Conservation (phyloP, 2,888 invertebrate genomes). For the Drosophila buzzatii region DNA sequence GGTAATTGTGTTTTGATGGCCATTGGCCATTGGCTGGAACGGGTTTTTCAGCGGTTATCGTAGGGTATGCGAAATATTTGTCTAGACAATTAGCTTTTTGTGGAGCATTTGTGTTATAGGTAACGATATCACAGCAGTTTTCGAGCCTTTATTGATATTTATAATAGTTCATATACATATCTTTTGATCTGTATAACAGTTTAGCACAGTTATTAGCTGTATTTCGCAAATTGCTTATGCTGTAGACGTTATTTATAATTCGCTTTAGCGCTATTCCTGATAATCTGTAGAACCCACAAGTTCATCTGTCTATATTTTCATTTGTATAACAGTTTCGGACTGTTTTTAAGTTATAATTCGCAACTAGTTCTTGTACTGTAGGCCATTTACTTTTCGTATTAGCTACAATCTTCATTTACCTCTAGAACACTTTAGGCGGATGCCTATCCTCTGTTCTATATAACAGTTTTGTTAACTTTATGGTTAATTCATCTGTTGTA, state of each 20-base stretch:
- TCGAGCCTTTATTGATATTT: neutral
- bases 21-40: conserved; percentile 57
- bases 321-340: neutral
- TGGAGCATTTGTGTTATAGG: neutral
- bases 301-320: neutral
- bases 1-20: conserved; percentile 76
- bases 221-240: neutral
- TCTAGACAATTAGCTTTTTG: conserved; percentile 12
- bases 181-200: neutral
- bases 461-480: neutral
- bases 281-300: no score
- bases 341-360: neutral
- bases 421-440: neutral
- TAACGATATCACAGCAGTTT: neutral
- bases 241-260: no score
- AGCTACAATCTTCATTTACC: neutral
- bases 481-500: conserved; percentile 7
- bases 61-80: conserved; percentile 41
- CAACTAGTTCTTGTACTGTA: neutral
- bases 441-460: neutral
- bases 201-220: neutral
- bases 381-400: neutral
- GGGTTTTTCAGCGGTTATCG: conserved; percentile 40
- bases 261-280: no score
- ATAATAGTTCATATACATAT: neutral